A percentile compares a stretch with the other conserved stretches of the same genome.
Conservation (phyloP, 2,888 invertebrate species). For the Smittia sp. region DNA sequence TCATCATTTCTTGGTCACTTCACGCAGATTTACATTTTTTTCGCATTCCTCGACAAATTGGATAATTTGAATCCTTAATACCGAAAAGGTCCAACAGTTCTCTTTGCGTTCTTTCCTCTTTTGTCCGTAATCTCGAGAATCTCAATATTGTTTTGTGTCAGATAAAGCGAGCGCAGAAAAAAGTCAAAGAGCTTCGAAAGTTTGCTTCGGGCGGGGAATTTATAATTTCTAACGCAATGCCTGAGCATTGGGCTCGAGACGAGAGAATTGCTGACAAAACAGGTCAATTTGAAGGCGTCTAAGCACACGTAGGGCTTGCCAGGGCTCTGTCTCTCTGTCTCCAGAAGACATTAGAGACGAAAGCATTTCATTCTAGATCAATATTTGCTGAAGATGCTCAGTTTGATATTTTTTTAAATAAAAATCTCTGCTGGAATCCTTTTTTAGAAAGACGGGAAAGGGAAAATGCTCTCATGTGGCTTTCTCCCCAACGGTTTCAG, state of each 20-base stretch:
- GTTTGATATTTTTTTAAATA: slow-evolving; percentile 37
- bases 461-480: slow-evolving; percentile 24
- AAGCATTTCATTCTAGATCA: slow-evolving; percentile 24
- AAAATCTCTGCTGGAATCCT: slow-evolving; percentile 38
- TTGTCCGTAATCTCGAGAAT: slow-evolving; percentile 13
- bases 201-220: slow-evolving; percentile 20
- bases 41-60: slow-evolving; percentile 28
- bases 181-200: neutral
- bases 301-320: neutral
- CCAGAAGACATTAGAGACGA: neutral
- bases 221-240: slow-evolving; percentile 36
- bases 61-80: slow-evolving; percentile 33
- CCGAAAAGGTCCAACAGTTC: neutral
- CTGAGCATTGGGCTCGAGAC: slow-evolving; percentile 4
- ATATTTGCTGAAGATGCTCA: slow-evolving; percentile 36
- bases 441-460: neutral
- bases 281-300: neutral
- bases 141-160: slow-evolving; percentile 20
- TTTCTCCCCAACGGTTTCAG: slow-evolving; percentile 20
- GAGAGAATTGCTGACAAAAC: neutral
- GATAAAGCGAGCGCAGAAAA: slow-evolving; percentile 1
- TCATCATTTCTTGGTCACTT: neutral
- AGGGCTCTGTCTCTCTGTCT: neutral
- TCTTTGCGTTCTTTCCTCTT: neutral
- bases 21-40: slow-evolving; percentile 27